Conservation (phyloP, 2,113 vertebrate species). For the Blennius ocellaris region DNA sequence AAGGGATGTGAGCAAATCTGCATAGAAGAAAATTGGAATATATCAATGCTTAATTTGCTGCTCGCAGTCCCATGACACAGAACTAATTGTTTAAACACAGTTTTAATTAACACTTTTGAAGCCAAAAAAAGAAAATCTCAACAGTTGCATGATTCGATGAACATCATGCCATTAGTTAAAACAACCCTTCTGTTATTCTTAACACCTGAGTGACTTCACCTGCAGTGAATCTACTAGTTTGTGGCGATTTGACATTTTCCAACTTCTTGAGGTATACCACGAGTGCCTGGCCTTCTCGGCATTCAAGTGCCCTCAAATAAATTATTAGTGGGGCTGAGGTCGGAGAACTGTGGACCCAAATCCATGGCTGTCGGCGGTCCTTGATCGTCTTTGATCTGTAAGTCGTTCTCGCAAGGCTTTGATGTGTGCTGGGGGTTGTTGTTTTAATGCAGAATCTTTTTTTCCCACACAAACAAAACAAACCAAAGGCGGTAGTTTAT, state of each 20-base stretch:
- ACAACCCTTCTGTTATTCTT: too few relatives aligned
- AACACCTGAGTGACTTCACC: too few relatives aligned
- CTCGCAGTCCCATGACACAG: background rate
- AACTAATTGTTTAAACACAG: background rate
- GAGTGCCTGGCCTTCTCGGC: background rate
- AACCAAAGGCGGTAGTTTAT: background rate
- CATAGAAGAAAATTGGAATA: constrained; percentile 14
- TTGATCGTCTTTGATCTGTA: background rate
- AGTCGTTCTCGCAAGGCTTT: background rate
- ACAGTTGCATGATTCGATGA: too few relatives aligned
- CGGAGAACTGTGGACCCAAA: background rate
- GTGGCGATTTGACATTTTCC: background rate
- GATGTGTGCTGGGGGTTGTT: background rate
- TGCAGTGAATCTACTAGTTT: background rate
- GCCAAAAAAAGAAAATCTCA: too few relatives aligned
- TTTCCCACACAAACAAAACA: background rate
- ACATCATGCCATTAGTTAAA: too few relatives aligned
- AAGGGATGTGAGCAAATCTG: constrained; percentile 7
- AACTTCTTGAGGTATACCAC: background rate
- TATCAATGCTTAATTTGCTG: constrained; percentile 1
- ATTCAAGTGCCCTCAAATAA: background rate
- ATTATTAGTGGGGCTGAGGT: background rate
- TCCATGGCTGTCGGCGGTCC: background rate
- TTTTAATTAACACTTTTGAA: background rate
- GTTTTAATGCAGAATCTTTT: background rate